These are phyloP conservation scores for Palloptera scutellata DNA, from an alignment of 2,888 invertebrate species.

Conservation along the genomic window DNA sequence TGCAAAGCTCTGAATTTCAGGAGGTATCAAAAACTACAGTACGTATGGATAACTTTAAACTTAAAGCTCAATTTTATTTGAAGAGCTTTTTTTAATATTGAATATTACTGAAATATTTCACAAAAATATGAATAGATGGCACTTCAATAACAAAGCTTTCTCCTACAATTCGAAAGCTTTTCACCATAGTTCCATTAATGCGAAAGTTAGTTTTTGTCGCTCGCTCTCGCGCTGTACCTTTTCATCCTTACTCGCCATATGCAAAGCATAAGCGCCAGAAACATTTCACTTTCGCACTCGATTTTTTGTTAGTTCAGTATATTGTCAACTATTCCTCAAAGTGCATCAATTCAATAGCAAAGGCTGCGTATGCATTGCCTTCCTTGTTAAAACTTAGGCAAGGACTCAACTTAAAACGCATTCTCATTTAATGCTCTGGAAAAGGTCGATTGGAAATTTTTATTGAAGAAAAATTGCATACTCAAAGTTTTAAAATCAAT, in stretches of 20 bases:
- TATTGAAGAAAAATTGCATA: not conserved
- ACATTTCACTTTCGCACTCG: slow-evolving; percentile 37
- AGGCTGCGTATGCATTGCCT: slow-evolving; percentile 5
- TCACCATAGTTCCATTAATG: not conserved
- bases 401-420: too few relatives aligned
- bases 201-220: too few relatives aligned
- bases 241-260: not conserved
- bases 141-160: not conserved
- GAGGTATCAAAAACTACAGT: too few relatives aligned
- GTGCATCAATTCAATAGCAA: slow-evolving; percentile 27
- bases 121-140: too few relatives aligned
- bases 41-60: too few relatives aligned
- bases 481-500: slow-evolving; percentile 30
- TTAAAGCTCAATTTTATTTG: too few relatives aligned
- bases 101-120: too few relatives aligned
- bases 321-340: slow-evolving; percentile 45
- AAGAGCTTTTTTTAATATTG: too few relatives aligned
- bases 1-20: too few relatives aligned
- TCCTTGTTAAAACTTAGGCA: slow-evolving; percentile 8
- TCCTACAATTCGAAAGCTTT: not conserved
- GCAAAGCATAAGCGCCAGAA: slow-evolving; percentile 9
- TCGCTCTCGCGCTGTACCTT: too few relatives aligned
- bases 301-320: slow-evolving; percentile 47
- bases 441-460: slow-evolving; percentile 6
- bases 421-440: not conserved